Base-by-base conservation (phyloP, 2,113 vertebrate genomes). In the Triplophysa dalaica region DNA sequence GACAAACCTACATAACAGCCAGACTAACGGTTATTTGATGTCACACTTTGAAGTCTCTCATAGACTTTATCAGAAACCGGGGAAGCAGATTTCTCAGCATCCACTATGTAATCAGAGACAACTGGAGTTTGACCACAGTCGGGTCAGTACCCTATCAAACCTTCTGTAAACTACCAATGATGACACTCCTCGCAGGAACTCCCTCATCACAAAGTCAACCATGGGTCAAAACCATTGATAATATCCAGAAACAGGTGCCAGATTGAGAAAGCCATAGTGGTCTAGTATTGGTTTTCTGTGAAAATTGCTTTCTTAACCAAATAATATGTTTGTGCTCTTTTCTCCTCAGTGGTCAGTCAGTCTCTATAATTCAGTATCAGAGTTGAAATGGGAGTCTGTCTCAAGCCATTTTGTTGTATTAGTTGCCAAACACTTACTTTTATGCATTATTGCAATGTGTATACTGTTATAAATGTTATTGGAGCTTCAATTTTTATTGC, bases 151-250 rank as follows among this genome's bases (percentile, higher is more conserved):
- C 83, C 89, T 65, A 43, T 64, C 82, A 81, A 65, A 75, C 70
- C 78, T 58, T 77, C 16, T 16, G 67, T 63, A 69, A 79, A 29
- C 83, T 79, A 82, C 91, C 92, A 92, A 92, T 91, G 87, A 86
- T 60, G 75, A 82, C 66, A 61, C 65, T 84, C 79, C 61, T 61
- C 73, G 56, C 26, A 29, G 85, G 72, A 87, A 91, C 92, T 84
- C 91, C 92, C 90, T 82, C 70, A 76, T 58, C 24, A 78, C 61
- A n/a, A 66, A 64, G 60, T 81, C 19, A 64, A n/a, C 11, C 45
- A 17, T 48, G 41, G 58, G 50, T 62, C 17, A 38, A 21, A 22
- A 5, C 12, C 24, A 14, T 43, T 48, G 45, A 52, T 63, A 16
- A 21, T 56, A 56, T 62, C 58, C 58, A 63, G 56, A 60, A 68